phyloP scores from a whole-genome alignment of 2,797 vertebrate genomes.

The Tinamus major region DNA sequence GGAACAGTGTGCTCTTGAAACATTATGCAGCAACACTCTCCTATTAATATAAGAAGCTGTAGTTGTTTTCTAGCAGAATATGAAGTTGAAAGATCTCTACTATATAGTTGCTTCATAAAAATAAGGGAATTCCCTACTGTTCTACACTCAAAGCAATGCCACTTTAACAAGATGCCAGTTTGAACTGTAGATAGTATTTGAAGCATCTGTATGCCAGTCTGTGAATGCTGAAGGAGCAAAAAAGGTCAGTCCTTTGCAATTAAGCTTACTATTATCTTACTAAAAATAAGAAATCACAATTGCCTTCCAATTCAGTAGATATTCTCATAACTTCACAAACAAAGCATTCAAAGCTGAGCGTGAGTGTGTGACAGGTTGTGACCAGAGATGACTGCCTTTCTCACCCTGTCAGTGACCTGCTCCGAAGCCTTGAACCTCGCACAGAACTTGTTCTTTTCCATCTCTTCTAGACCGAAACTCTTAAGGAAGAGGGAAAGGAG shows the following conservation, averaged over 20 bases:
- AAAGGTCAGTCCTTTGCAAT: background rate
- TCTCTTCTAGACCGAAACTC: background rate
- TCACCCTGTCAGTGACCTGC: background rate
- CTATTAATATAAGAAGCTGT: background rate
- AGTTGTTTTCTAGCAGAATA: background rate
- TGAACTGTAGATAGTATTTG: background rate
- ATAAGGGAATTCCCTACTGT: background rate
- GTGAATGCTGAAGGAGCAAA: background rate
- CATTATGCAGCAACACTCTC: background rate
- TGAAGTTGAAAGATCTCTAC: background rate
- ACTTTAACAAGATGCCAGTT: background rate
- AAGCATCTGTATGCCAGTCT: background rate
- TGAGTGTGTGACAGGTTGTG: rapidly evolving
- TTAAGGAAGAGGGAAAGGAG: background rate
- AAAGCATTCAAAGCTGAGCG: background rate
- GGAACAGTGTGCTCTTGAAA: background rate
- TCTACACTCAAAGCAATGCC: background rate
- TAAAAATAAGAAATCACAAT: background rate
- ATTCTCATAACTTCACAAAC: background rate
- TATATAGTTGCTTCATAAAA: background rate
- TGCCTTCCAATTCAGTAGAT: background rate
- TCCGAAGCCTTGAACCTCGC: background rate
- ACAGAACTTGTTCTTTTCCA: background rate
- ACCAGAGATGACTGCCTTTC: background rate
- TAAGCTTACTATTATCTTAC: background rate